Base-by-base conservation (phyloP, 1,140 invertebrate species). In the Stratiolaelaps scimitus region DNA sequence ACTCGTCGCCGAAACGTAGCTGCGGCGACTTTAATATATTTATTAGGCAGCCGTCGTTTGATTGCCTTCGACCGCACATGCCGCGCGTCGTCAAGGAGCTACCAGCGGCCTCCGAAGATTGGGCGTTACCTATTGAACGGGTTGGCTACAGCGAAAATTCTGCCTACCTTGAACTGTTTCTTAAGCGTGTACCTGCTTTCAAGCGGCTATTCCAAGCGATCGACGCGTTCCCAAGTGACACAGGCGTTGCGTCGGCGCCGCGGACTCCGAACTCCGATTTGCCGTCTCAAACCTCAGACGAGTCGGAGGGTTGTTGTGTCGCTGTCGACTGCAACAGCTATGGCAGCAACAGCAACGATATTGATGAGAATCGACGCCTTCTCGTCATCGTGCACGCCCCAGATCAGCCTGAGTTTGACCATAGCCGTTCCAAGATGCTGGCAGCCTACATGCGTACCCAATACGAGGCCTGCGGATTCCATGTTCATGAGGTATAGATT, bases 151-250 rank as follows among this genome's bases (percentile, higher is more conserved):
- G 20, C 17, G 53, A 26, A 10, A 34, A 60, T 6, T 60, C 15
- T 60, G 26, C 53, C 20, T 60, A 60, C 34, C n/a, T 60, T 34
- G 53, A 60, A 17, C 23, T 60, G 13, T 29, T 19, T 23, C 53
- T 60, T 34, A 26, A 15, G 34, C 17, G 53, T 5, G 26, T 34
- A 23, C 15, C 13, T 19, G 53, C 53, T 10, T 60, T 60, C 20
- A 15, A 60, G 5, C 34, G 34, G 26, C 23, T 60, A 23, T 60
- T 26, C 23, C 53, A 26, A 23, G 34, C 13, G 13, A 26, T 60
- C 23, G 53, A 2, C 13, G 1, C 15, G 10, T 17, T 60, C 2
- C 53, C 5, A 10, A 10, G 10, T 40, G 34, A 40, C 10, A 10
- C 34, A 4, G 34, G 10, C 10, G 10, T 40, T 40, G 34, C 10